Conservation (phyloP, 1,140 invertebrate species). For the Leptinotarsa texana region DNA sequence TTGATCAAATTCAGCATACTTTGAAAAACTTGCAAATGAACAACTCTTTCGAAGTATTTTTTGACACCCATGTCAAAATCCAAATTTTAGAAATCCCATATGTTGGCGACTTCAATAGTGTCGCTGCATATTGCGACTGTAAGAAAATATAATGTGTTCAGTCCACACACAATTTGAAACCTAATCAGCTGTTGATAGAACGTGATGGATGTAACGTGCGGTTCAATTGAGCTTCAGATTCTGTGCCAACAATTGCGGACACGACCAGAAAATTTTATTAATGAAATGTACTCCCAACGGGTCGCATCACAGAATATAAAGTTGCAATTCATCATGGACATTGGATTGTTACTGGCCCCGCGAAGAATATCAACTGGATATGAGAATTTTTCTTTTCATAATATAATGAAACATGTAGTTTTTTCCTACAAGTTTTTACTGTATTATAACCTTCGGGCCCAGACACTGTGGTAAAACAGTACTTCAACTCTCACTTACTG, state of each 20-base stretch:
- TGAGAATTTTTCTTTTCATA: not conserved
- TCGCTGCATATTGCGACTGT: too few relatives aligned
- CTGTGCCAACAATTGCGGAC: constrained; percentile 33
- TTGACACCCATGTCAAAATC: too few relatives aligned
- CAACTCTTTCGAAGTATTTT: too few relatives aligned
- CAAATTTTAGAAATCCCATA: too few relatives aligned
- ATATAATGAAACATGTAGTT: not conserved
- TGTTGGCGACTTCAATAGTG: too few relatives aligned
- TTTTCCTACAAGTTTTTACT: not conserved
- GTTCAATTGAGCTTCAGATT: constrained; percentile 11
- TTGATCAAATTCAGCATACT: too few relatives aligned
- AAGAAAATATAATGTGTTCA: too few relatives aligned
- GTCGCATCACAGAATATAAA: constrained; percentile 45
- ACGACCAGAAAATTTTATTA: constrained; percentile 47
- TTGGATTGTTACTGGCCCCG: constrained; percentile 34
- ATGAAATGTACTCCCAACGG: constrained; percentile 46
- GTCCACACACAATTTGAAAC: constrained; percentile 21
- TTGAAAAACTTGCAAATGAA: too few relatives aligned
- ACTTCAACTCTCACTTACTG: too few relatives aligned
- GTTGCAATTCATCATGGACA: constrained; percentile 42
- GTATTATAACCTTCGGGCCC: too few relatives aligned
- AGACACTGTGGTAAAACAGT: too few relatives aligned
- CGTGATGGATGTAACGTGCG: constrained; percentile 8
- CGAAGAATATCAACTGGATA: constrained; percentile 31
- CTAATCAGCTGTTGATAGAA: constrained; percentile 26